Base-by-base conservation (phyloP, 1,140 invertebrate genomes). In the Lordiphosa stackelbergi region DNA sequence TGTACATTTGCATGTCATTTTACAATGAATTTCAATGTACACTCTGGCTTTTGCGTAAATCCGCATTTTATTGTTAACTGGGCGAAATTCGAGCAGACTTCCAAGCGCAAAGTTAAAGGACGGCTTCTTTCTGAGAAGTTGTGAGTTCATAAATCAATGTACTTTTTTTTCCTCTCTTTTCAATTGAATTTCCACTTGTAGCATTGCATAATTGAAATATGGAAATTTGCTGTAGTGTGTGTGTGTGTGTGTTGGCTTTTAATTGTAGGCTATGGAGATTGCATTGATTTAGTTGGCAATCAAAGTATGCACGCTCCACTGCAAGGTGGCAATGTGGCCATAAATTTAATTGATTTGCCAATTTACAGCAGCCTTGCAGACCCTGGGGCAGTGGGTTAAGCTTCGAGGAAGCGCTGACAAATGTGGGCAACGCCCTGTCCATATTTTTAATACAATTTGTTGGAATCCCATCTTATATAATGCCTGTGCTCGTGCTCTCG, bases 261-360 rank as follows among this genome's bases (percentile, higher is more conserved):
- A 77, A 77, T 78, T 77, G 73, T 53, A 38, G 61, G 51, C 49
- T 66, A 11, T 9, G 10, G 28, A 24, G 37, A 40, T 75, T 71
- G 59, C 73, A 64, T 73, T 78, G 73, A 78, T 78, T 78, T 68
- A 53, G 54, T 54, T 56, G 74, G 69, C 56, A 55, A 48, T 64
- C 41, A 13, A 12, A 65, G 47, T 51, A 59, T 42, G 46, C 47
- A 52, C 43, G 11, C 8, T 31, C 22, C 10, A 16, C 24, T 19
- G 49, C 49, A 70, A 79, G 77, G 77, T 83, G 75, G 77, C 69
- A 75, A 72, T 64, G 70, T 59, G 53, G 63, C 56, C 54, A 75
- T 83, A 71, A 81, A 72, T 68, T 56, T 75, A 83, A 83, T 81
- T 81, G 72, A 81, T 83, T 69, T 72, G 36, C 63, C 77, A 71